phyloP scores from a whole-genome alignment of 2,888 invertebrate genomes.

The Busseola fusca region DNA sequence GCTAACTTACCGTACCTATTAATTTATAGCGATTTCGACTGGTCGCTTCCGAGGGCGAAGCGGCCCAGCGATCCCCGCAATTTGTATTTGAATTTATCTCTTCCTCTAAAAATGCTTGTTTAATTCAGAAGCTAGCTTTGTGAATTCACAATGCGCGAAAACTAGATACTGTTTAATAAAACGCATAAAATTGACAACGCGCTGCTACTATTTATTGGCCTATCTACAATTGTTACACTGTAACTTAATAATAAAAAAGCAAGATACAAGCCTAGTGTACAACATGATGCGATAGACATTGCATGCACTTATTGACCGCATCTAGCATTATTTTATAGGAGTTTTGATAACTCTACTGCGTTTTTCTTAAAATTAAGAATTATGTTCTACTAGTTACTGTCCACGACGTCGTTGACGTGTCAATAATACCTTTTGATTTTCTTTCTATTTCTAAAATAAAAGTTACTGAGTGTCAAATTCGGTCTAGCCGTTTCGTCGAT shows the following conservation, averaged over 20 bases:
- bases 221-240: too few relatives aligned
- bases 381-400: not conserved
- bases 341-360: not conserved
- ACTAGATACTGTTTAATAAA: not conserved
- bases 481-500: too few relatives aligned
- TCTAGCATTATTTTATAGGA: not conserved
- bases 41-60: constrained; percentile 7
- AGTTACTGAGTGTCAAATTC: too few relatives aligned
- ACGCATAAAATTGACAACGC: not conserved
- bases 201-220: not conserved
- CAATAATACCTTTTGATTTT: not conserved
- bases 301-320: too few relatives aligned
- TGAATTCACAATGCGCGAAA: not conserved
- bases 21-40: constrained; percentile 32
- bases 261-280: too few relatives aligned
- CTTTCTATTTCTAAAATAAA: not conserved
- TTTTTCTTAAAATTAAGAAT: not conserved
- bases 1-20: constrained; percentile 31
- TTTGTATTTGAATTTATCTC: constrained; percentile 37
- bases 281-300: too few relatives aligned
- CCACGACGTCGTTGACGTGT: not conserved
- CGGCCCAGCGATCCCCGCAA: constrained; percentile 12
- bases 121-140: constrained; percentile 18
- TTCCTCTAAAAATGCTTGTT: constrained; percentile 25
- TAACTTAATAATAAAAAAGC: too few relatives aligned